These are phyloP conservation scores for Ascaphus truei DNA, from an alignment of 2,113 vertebrate genomes.

Conservation along the genomic window DNA sequence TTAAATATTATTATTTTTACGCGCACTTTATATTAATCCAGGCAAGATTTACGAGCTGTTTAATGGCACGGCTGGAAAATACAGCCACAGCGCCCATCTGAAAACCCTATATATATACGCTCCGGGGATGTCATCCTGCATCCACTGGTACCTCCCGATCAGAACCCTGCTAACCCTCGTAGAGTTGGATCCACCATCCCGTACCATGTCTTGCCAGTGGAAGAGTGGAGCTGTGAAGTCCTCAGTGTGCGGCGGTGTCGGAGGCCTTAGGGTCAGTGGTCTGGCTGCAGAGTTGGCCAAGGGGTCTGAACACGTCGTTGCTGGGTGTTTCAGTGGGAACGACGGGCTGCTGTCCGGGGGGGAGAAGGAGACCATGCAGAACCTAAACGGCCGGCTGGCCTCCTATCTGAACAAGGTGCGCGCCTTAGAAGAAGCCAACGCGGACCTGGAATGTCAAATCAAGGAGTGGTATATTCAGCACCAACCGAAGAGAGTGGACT, in stretches of 20 bases:
- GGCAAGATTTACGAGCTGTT: slow-evolving; percentile 8
- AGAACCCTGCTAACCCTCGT: background rate
- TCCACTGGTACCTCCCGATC: background rate
- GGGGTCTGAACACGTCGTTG: background rate
- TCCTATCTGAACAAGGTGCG: slow-evolving; percentile 73
- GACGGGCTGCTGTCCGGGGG: slow-evolving; percentile 53
- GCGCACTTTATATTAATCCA: slow-evolving; percentile 4
- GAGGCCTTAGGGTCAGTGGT: background rate
- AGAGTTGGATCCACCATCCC: background rate
- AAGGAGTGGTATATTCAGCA: slow-evolving; percentile 53
- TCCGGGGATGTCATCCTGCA: background rate
- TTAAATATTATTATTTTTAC: slow-evolving; percentile 1
- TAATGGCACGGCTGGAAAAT: slow-evolving; percentile 1
- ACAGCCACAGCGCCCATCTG: slow-evolving; percentile 1
- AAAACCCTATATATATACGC: background rate
- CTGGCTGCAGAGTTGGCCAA: slow-evolving; percentile 2
- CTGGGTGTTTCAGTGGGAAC: slow-evolving; percentile 18
- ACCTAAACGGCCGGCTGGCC: slow-evolving; percentile 81
- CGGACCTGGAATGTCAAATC: slow-evolving; percentile 69
- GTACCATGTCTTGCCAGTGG: slow-evolving; percentile 11
- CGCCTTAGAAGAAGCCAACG: slow-evolving; percentile 68
- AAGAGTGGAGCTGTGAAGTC: slow-evolving; percentile 15
- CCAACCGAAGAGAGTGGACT: slow-evolving; percentile 50
- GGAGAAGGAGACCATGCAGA: slow-evolving; percentile 88
- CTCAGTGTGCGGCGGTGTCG: background rate